phyloP scores from a whole-genome alignment of 30 jellyfish, hydroid and myxozoan species.

The Aurelia sp. region DNA sequence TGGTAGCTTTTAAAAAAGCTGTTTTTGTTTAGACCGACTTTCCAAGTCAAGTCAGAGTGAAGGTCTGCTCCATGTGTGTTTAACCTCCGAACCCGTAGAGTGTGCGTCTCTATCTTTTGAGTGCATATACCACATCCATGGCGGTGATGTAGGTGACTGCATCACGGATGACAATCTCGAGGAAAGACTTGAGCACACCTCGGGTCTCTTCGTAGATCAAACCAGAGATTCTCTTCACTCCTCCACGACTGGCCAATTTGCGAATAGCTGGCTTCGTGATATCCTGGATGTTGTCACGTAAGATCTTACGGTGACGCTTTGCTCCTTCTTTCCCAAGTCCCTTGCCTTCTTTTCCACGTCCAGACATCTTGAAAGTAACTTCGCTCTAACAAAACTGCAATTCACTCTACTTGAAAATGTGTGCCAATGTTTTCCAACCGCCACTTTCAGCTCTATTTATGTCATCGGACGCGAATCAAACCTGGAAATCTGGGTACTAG shows the following conservation, averaged over 20 bases:
- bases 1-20: conserved; percentile 41
- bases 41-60: too few species aligned
- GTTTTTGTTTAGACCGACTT: background rate
- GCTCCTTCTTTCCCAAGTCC: conserved; percentile 99
- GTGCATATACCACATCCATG: conserved; percentile 92
- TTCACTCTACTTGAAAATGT: too few species aligned
- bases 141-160: conserved; percentile 86
- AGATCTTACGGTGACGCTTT: conserved; percentile 85
- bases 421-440: too few species aligned
- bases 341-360: conserved; percentile 97
- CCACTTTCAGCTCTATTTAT: too few species aligned
- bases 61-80: too few species aligned
- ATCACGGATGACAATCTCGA: conserved; percentile 46
- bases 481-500: too few species aligned
- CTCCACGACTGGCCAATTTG: conserved; percentile 93
- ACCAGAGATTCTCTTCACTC: conserved; percentile 86
- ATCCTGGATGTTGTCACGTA: conserved; percentile 93
- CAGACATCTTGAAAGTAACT: conserved; percentile 54
- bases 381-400: too few species aligned
- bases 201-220: conserved; percentile 66
- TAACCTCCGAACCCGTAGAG: conserved; percentile 95
- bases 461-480: too few species aligned
- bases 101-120: conserved; percentile 90
- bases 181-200: conserved; percentile 43
- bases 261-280: conserved; percentile 93